phyloP scores from a whole-genome alignment of 2,888 invertebrate species.

The Diarsia dahlii region DNA sequence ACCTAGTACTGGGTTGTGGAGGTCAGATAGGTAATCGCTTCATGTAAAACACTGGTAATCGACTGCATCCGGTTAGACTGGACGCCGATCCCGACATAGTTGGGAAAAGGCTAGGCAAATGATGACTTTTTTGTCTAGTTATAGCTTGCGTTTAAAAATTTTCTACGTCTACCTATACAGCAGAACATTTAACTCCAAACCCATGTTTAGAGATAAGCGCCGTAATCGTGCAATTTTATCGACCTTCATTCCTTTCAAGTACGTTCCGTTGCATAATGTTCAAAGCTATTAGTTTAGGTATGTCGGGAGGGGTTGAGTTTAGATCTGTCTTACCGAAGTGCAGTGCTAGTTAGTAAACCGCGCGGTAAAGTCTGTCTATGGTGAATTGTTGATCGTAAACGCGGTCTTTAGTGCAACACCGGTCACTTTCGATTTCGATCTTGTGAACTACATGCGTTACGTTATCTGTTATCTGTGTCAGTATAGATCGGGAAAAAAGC shows the following conservation, averaged over 20 bases:
- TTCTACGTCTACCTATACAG: too few relatives aligned
- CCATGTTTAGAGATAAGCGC: conserved; percentile 18
- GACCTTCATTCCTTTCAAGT: conserved; percentile 52
- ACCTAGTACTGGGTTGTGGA: too few relatives aligned
- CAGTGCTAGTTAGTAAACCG: conserved; percentile 47
- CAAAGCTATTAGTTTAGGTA: conserved; percentile 59
- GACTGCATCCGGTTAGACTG: too few relatives aligned
- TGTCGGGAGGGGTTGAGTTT: conserved; percentile 62
- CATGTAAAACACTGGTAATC: too few relatives aligned
- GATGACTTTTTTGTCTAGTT: too few relatives aligned
- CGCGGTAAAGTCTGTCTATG: conserved; percentile 61
- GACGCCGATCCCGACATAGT: too few relatives aligned
- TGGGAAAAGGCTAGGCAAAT: too few relatives aligned
- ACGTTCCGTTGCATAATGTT: conserved; percentile 62
- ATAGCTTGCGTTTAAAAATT: too few relatives aligned
- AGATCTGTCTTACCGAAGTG: conserved; percentile 36
- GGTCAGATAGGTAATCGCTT: too few relatives aligned
- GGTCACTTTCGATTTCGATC: conserved; percentile 66
- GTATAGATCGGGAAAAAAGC: conserved; percentile 13
- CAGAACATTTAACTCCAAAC: not conserved
- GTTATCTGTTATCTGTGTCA: conserved; percentile 53
- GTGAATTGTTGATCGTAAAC: conserved; percentile 56
- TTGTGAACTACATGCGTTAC: conserved; percentile 47
- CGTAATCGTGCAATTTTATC: conserved; percentile 46
- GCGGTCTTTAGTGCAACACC: conserved; percentile 40